phyloP scores from a whole-genome alignment of 1,140 invertebrate species.

The Sitobion miscanthi region DNA sequence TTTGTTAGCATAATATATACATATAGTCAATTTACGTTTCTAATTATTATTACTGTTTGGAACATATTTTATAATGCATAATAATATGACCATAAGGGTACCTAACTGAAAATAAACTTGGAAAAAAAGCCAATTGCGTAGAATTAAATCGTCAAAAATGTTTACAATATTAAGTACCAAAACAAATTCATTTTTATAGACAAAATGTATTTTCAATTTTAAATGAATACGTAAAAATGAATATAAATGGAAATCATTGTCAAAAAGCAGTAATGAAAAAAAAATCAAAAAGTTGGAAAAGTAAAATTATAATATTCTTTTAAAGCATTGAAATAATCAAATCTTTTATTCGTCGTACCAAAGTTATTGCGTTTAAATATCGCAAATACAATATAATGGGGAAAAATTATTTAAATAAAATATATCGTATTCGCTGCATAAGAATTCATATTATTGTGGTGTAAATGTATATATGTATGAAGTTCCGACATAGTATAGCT shows the following conservation, averaged over 20 bases:
- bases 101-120: not conserved
- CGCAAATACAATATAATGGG: not conserved
- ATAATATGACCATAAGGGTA: not conserved
- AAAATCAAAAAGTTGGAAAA: not conserved
- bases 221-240: not conserved
- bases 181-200: not conserved
- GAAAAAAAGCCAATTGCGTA: not conserved
- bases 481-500: not conserved
- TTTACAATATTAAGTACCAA: not conserved
- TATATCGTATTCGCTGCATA: not conserved
- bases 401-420: not conserved
- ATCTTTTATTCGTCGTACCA: not conserved
- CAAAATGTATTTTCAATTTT: not conserved
- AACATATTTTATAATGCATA: not conserved
- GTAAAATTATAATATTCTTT: conserved; percentile 8
- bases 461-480: not conserved
- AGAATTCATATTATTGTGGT: not conserved
- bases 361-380: conserved; percentile 15
- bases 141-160: not conserved
- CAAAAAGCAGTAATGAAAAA: not conserved
- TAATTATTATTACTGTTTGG: not conserved
- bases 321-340: not conserved
- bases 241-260: not conserved
- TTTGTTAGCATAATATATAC: not conserved
- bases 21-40: not conserved